phyloP scores from a whole-genome alignment of 2,113 vertebrate species.

The Merops nubicus region DNA sequence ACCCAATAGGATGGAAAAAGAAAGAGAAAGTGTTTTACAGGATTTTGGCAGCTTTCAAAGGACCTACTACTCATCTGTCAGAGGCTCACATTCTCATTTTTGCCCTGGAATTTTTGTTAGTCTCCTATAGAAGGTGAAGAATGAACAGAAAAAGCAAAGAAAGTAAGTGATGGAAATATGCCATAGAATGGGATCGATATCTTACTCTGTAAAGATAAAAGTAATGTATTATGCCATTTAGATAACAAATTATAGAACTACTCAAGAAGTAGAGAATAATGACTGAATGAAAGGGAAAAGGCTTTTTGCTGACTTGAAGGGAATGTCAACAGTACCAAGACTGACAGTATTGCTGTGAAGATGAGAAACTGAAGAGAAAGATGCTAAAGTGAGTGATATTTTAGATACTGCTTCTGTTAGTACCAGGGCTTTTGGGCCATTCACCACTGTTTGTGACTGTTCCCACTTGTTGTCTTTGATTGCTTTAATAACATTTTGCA shows the following conservation, averaged over 20 bases:
- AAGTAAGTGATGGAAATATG: not conserved
- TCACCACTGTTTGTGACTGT: not conserved
- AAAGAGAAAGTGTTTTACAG: not conserved
- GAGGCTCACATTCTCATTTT: not conserved
- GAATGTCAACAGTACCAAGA: not conserved
- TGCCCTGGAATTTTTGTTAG: not conserved
- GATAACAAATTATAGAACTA: not conserved
- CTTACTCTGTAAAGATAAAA: not conserved
- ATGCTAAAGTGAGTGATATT: not conserved
- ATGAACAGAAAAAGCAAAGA: not conserved
- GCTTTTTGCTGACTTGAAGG: not conserved
- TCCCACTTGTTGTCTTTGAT: not conserved
- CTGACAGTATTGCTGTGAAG: not conserved
- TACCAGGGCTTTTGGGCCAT: not conserved
- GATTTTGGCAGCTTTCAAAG: not conserved
- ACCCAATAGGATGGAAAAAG: not conserved
- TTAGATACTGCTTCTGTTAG: not conserved
- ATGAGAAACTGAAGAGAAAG: not conserved
- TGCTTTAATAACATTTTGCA: not conserved
- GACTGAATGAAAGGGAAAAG: not conserved
- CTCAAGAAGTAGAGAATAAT: not conserved
- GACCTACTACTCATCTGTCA: not conserved
- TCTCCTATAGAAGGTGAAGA: not conserved
- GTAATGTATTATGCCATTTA: not conserved
- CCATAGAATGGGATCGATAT: not conserved